phyloP scores from a whole-genome alignment of 2,113 vertebrate species.

The Chlamydotis undulata region DNA sequence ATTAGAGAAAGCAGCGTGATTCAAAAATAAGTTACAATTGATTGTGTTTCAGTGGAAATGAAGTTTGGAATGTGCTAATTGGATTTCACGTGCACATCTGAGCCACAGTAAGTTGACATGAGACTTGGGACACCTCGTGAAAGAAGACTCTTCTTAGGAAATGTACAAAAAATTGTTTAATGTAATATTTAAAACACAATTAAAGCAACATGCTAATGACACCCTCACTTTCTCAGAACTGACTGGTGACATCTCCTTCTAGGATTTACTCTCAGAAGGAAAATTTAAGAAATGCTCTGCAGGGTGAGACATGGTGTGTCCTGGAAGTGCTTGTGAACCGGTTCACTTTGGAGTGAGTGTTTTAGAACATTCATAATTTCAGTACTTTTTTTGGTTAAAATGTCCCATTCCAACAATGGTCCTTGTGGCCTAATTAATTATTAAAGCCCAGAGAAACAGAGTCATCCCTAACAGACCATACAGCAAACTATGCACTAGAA shows the following conservation, averaged over 20 bases:
- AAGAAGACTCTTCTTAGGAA: constrained; percentile 74
- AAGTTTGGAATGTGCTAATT: constrained; percentile 85
- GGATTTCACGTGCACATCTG: constrained; percentile 77
- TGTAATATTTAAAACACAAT: constrained; percentile 78
- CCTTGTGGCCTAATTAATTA: neutral
- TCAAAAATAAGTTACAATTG: constrained; percentile 87
- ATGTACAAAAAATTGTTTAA: constrained; percentile 78
- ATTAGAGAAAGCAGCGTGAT: constrained; percentile 81
- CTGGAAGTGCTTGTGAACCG: neutral
- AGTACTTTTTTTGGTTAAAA: neutral
- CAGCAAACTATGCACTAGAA: neutral
- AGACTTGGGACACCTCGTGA: constrained; percentile 70
- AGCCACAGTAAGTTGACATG: constrained; percentile 71
- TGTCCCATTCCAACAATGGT: neutral
- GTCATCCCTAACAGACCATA: neutral
- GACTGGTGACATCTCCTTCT: constrained; percentile 47
- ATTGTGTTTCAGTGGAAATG: constrained; percentile 87
- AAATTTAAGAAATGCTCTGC: neutral
- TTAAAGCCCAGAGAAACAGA: neutral
- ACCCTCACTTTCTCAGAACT: constrained; percentile 53
- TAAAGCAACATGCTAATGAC: constrained; percentile 77
- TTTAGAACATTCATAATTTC: neutral
- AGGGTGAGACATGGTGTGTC: neutral
- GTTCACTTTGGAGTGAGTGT: neutral
- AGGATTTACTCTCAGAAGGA: constrained; percentile 6